Evolutionary conservation across 2,113 vertebrate species (phyloP).

Genomic region (Tauraco erythrolophus): DNA sequence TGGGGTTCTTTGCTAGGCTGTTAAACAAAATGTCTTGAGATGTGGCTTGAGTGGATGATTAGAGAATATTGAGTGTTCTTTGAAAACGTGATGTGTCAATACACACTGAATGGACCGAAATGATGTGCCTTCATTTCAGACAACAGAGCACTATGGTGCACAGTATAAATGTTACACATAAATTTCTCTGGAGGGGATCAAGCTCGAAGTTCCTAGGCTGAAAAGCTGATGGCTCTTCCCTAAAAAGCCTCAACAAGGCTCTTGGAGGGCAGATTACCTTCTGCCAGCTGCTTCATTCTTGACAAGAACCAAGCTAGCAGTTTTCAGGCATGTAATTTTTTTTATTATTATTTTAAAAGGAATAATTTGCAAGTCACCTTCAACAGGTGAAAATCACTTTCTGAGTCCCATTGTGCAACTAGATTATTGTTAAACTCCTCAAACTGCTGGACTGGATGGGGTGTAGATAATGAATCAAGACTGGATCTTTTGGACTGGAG

Average conservation of each 20-base stretch:
- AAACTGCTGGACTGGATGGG: neutral
- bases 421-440: neutral
- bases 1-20: neutral
- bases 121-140: accelerated
- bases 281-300: neutral
- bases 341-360: neutral
- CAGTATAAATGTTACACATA: no score
- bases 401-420: neutral
- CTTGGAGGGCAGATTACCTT: neutral
- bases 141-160: neutral
- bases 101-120: no score
- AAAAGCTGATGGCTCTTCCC: neutral
- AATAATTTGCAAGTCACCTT: neutral
- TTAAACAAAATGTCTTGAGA: neutral
- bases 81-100: accelerated
- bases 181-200: neutral
- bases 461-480: neutral
- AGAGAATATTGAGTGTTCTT: neutral
- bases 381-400: neutral
- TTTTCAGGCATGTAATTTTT: neutral
- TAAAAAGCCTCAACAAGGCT: neutral
- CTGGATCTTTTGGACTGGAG: neutral
- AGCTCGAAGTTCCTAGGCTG: neutral
- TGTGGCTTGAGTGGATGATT: neutral
- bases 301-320: neutral